Evolutionary conservation across 2,797 vertebrate genomes (phyloP).

Genomic region (Liasis olivaceus): DNA sequence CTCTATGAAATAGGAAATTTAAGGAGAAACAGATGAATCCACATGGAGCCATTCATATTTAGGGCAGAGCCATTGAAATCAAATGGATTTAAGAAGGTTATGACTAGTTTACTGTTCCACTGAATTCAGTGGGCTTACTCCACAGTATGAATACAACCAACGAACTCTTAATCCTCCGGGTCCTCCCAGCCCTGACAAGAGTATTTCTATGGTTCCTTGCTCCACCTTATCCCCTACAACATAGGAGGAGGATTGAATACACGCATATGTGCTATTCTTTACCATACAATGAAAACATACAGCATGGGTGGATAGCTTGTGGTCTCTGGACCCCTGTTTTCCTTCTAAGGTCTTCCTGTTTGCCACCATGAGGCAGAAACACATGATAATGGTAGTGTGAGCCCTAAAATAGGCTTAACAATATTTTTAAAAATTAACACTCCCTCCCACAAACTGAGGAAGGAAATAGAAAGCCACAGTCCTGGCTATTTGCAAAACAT

Average conservation of each 20-base stretch:
- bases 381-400: background rate
- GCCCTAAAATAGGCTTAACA: background rate
- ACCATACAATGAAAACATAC: background rate
- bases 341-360: background rate
- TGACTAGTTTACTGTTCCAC: no score
- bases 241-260: background rate
- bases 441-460: background rate
- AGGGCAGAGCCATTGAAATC: background rate
- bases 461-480: background rate
- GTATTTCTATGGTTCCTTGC: background rate
- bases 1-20: slow-evolving; percentile 68
- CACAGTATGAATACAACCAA: background rate
- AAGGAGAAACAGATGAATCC: no score
- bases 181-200: background rate
- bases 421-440: background rate
- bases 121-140: background rate
- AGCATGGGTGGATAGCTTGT: background rate
- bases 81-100: no score
- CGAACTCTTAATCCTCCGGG: background rate
- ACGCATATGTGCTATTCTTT: background rate
- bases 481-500: background rate
- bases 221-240: background rate
- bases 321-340: background rate
- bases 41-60: background rate
- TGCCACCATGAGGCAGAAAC: background rate